Evolutionary conservation across 2,797 vertebrate species (phyloP), one percentile per base, ranked within the genome.

Genomic region (Enteromius mattozi): DNA sequence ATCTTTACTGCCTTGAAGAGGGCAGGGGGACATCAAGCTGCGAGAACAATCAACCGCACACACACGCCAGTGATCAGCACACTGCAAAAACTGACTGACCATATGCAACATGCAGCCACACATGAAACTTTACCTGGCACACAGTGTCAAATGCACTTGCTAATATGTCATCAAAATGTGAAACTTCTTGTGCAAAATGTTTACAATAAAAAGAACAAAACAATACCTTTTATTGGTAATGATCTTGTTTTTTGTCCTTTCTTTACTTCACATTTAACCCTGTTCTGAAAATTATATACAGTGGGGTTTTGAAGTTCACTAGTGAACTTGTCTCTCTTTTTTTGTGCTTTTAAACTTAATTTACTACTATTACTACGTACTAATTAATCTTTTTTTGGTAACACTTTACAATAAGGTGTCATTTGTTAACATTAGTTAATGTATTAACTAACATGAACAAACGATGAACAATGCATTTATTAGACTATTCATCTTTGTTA

Each of bases 1-100:
- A 92, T 81, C 92, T 98, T 80, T 97, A 97, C 93, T 93, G 95
- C 90, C 94, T 94, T 47, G 91, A 88, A 24, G 90, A 89, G 47
- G 87, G 82, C 56, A 87, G 89, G 2, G 90, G 87, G 71, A 70
- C 83, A 0, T 27, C 63, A 9, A 66, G 84, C 80, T 61, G 1
- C n/a, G 63, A 61, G 21, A 77, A 81, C 40, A 80, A 66, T 76
- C 78, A 87, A 75, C 81, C 78, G 37, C 82, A 81, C 12, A 82
- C 78, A n/a, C 85, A 82, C 12, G 10, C 71, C 49, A 65, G 82
- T 61, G 33, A 56, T 75, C 80, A 76, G 54, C 37, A 40, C 75
- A 56, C 27, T 33, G 66, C 80, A 86, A 81, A 83, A 24, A 72
- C 80, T 59, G 75, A 87, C 79, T 88, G 80, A 87, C 21, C 54